A percentile compares a stretch with the other conserved stretches of the same genome.
Conservation (phyloP, 2,888 invertebrate genomes). For the Perizoma affinitatum region DNA sequence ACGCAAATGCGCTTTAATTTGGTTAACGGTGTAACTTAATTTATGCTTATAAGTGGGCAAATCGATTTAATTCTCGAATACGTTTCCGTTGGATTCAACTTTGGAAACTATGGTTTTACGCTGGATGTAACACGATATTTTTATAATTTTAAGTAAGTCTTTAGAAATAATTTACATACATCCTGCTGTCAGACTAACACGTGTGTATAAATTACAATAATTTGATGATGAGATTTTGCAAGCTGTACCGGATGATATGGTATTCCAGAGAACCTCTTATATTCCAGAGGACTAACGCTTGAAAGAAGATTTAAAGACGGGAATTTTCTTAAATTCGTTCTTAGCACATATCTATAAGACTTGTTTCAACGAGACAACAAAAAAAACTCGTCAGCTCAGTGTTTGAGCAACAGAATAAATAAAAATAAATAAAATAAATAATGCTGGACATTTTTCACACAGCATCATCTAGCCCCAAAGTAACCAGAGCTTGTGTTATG, state of each 20-base stretch:
- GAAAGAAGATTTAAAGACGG: background rate
- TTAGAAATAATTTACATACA: constrained; percentile 31
- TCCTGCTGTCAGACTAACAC: constrained; percentile 12
- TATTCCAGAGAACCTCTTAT: constrained; percentile 12
- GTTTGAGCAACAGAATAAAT: no score
- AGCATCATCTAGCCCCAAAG: no score
- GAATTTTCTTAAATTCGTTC: no score
- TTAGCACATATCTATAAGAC: no score
- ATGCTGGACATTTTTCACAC: no score
- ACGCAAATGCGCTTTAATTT: constrained; percentile 18
- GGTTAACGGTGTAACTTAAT: constrained; percentile 13
- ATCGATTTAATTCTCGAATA: constrained; percentile 20
- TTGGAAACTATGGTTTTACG: constrained; percentile 31
- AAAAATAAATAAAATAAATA: no score
- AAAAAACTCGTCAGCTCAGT: no score
- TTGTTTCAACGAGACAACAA: no score
- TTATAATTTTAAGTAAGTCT: constrained; percentile 29
- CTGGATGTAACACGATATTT: constrained; percentile 25
- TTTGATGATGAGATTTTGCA: constrained; percentile 14
- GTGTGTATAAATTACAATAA: background rate
- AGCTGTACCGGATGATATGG: constrained; percentile 5
- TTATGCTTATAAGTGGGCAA: constrained; percentile 21
- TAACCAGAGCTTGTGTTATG: no score
- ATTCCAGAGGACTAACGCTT: constrained; percentile 10
- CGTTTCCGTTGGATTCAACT: constrained; percentile 33